Conservation (phyloP, 2,797 vertebrate species). For the Enteromius radiatus region DNA sequence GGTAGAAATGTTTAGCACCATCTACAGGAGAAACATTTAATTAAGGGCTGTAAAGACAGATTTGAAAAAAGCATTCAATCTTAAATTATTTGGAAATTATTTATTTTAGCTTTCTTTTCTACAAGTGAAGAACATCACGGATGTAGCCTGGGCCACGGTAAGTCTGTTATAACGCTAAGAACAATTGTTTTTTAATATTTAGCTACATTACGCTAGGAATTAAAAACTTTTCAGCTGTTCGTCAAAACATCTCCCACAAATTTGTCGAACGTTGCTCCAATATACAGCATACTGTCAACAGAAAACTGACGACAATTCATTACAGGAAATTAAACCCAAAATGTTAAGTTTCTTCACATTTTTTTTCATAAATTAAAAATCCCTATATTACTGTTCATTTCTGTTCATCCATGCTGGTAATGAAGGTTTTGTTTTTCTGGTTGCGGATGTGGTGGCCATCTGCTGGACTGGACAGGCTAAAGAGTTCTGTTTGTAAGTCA, state of each 20-base stretch:
- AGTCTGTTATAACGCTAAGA: background rate
- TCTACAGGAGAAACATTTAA: slow-evolving; percentile 16
- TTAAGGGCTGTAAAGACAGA: background rate
- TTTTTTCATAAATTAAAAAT: background rate
- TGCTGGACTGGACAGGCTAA: background rate
- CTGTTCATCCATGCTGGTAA: too few species aligned
- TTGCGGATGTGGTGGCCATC: background rate
- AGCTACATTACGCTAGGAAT: background rate
- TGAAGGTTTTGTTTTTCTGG: background rate
- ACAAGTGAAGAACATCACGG: background rate
- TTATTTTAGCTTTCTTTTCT: background rate
- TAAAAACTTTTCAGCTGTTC: background rate
- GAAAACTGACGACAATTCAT: background rate
- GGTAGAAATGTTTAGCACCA: slow-evolving; percentile 18
- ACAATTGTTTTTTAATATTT: background rate
- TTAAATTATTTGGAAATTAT: background rate
- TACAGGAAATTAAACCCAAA: background rate
- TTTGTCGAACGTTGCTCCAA: background rate
- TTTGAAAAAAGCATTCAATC: background rate
- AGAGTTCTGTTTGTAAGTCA: background rate
- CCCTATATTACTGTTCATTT: background rate
- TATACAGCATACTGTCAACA: background rate
- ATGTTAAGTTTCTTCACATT: background rate
- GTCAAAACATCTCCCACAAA: background rate
- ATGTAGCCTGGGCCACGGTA: background rate